Evolutionary conservation across 1,140 invertebrate genomes (phyloP), one percentile per base, ranked within the genome.

Genomic region (Zaprionus ornatus): DNA sequence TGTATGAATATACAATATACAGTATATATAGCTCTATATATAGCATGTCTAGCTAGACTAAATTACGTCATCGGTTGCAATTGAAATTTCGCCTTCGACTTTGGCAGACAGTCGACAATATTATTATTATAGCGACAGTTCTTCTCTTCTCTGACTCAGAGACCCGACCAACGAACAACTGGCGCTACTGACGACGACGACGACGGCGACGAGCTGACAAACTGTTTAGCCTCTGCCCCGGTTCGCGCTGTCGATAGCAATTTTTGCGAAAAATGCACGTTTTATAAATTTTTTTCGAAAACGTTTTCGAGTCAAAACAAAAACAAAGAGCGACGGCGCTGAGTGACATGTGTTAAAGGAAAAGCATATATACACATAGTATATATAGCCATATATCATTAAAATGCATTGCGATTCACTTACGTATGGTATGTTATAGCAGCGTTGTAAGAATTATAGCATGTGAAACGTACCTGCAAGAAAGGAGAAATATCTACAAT

Each of bases 221-320:
- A n/a, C 40, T 45, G 45, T 50, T 50, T 50, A 50, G 45, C 45
- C 45, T 50, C 45, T 57, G 55, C n/a, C 25, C n/a, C 55, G 7
- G 15, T n/a, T 29, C 29, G 15, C 64, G 70, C 61, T 71, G 68
- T 59, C 29, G 84, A 87, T 87, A 75, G 77, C 80, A 80, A 19
- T 63, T 79, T 79, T 83, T 65, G 54, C 60, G 48, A 6, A 81
- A 87, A 84, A 60, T 84, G 84, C 85, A 87, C 84, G 84, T 87
- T 76, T 80, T 32, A 66, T 19, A 83, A 29, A 80, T 74, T 80
- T 63, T 76, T 74, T 69, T 63, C 35, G 42, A 50, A 32, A 23
- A 17, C 56, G 57, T 59, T 63, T 52, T 56, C 25, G 23, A 60
- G 35, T 32, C 27, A 66, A 56, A 73, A 70, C 73, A 70, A 73